These are phyloP conservation scores for Nasonia longicornis DNA, from an alignment of 1,140 invertebrate genomes.

Conservation along the genomic window DNA sequence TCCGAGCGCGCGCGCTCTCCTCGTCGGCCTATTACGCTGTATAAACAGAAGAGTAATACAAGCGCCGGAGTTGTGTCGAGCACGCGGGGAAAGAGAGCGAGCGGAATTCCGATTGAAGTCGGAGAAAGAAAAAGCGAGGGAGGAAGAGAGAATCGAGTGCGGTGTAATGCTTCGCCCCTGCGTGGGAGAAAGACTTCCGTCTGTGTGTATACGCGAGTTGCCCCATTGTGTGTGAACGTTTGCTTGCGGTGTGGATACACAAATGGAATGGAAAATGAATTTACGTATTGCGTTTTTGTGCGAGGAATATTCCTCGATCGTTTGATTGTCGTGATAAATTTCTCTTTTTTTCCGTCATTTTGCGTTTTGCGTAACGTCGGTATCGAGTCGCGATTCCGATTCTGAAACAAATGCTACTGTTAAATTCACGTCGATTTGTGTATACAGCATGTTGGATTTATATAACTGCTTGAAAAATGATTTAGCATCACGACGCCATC, in stretches of 20 bases:
- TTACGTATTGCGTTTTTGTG: too few relatives aligned
- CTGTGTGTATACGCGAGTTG: background rate
- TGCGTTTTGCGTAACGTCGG: too few relatives aligned
- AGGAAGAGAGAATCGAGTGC: background rate
- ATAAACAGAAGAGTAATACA: slow-evolving; percentile 60
- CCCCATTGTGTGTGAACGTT: background rate
- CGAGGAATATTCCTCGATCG: background rate
- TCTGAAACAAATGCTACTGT: background rate
- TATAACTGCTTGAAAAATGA: background rate
- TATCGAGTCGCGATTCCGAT: background rate
- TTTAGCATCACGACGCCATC: slow-evolving; percentile 13
- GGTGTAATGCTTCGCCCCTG: background rate
- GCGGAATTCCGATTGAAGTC: slow-evolving; percentile 21
- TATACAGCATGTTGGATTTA: too few relatives aligned
- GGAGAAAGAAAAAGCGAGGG: background rate
- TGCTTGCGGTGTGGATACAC: background rate
- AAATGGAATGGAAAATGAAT: background rate
- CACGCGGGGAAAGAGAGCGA: background rate
- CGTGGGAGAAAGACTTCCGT: background rate
- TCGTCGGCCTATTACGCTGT: slow-evolving; percentile 63
- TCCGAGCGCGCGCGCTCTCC: slow-evolving; percentile 53
- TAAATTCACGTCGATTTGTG: too few relatives aligned
- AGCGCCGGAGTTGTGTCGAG: slow-evolving; percentile 39
- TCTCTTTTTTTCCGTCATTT: too few relatives aligned
- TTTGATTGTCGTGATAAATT: background rate